Percentiles rank a stretch among this genome's conserved stretches.
Evolutionary conservation across 1,140 invertebrate species (phyloP).

Genomic region (Himalopsyche phryganea): DNA sequence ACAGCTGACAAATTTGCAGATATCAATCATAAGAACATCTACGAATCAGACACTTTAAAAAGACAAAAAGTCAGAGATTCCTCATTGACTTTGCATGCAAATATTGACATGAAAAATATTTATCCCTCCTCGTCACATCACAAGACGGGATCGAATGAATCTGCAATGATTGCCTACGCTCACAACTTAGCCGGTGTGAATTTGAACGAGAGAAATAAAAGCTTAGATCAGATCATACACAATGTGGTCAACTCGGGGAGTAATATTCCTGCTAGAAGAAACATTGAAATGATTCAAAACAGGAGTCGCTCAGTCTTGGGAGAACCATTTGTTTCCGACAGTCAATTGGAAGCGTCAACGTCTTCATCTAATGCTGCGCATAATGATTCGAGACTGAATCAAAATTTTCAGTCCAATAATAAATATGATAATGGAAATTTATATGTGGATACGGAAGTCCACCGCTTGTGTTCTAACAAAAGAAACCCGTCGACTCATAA

Average conservation of each 20-base stretch:
- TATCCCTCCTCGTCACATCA: slow-evolving; percentile 49
- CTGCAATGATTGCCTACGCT: slow-evolving; percentile 3
- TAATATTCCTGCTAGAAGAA: slow-evolving; percentile 4
- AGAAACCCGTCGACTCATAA: background rate
- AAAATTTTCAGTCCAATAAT: slow-evolving; percentile 1
- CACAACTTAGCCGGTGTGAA: slow-evolving; percentile 21
- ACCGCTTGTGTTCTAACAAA: background rate
- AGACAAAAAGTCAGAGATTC: slow-evolving; percentile 56
- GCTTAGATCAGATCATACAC: slow-evolving; percentile 23
- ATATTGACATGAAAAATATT: slow-evolving; percentile 51
- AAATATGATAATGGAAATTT: slow-evolving; percentile 17
- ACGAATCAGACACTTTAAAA: slow-evolving; percentile 64
- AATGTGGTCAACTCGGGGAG: slow-evolving; percentile 13
- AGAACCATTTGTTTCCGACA: slow-evolving; percentile 6
- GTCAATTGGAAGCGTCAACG: slow-evolving; percentile 4
- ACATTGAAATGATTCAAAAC: slow-evolving; percentile 6
- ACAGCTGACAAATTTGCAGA: slow-evolving; percentile 64
- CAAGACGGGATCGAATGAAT: slow-evolving; percentile 35
- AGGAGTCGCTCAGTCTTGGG: slow-evolving; percentile 13
- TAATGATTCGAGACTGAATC: slow-evolving; percentile 4
- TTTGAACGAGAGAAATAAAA: slow-evolving; percentile 13
- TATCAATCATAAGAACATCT: slow-evolving; percentile 74
- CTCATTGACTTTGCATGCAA: slow-evolving; percentile 43
- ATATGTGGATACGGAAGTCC: slow-evolving; percentile 8
- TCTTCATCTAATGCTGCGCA: background rate